phyloP scores from a whole-genome alignment of 2,113 vertebrate genomes.

The Chitala chitala region DNA sequence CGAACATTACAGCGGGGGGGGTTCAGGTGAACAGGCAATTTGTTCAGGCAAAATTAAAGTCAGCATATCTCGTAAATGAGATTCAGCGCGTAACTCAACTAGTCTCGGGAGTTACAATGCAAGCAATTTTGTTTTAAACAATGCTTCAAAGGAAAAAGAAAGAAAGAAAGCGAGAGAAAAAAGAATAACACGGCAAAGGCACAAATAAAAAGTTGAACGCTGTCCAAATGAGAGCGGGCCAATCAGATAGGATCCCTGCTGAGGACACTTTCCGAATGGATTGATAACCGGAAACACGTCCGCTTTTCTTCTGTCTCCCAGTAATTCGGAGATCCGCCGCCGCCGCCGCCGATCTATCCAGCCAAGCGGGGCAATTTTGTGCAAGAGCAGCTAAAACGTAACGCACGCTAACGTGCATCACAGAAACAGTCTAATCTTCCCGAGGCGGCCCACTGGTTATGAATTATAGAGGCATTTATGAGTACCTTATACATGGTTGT shows the following conservation, averaged over 20 bases:
- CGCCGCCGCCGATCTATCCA: too few relatives aligned
- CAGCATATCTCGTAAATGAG: not conserved
- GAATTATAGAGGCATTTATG: conserved; percentile 91
- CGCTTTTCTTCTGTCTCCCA: too few relatives aligned
- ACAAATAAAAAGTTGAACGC: not conserved
- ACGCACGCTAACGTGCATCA: conserved; percentile 44
- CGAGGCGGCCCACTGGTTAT: conserved; percentile 64
- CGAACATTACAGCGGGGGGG: not conserved
- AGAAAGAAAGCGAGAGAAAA: too few relatives aligned
- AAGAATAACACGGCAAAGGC: not conserved
- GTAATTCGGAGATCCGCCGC: too few relatives aligned
- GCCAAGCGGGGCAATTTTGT: not conserved
- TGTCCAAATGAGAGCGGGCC: not conserved
- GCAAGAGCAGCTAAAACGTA: conserved; percentile 36
- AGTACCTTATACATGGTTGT: conserved; percentile 71
- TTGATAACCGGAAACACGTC: not conserved
- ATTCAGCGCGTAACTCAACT: not conserved
- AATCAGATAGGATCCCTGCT: not conserved
- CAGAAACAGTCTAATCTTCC: conserved; percentile 55
- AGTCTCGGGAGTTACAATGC: not conserved
- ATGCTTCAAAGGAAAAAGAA: too few relatives aligned
- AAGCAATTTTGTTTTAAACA: conserved; percentile 13
- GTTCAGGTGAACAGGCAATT: not conserved
- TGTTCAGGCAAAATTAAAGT: not conserved
- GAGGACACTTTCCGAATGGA: not conserved